Conservation (phyloP, 2,888 invertebrate species). For the Agrochola lychnidis region DNA sequence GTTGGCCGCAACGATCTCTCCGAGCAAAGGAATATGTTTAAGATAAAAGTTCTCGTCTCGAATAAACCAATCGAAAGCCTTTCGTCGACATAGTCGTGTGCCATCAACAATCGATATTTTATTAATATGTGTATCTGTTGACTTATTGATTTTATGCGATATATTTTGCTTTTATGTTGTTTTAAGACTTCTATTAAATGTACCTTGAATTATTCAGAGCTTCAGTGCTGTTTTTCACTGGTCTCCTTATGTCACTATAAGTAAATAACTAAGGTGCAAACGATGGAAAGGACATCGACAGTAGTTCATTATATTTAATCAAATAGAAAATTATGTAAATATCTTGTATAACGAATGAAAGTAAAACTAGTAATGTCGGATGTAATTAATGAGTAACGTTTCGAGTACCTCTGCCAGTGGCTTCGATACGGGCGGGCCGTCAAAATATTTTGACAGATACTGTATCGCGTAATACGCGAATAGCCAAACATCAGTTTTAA, state of each 20-base stretch:
- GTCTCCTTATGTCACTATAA: slow-evolving; percentile 23
- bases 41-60: slow-evolving; percentile 61
- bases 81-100: slow-evolving; percentile 54
- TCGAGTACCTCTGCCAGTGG: slow-evolving; percentile 80
- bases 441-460: slow-evolving; percentile 75
- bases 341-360: slow-evolving; percentile 87
- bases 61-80: slow-evolving; percentile 57
- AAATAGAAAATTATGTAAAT: slow-evolving; percentile 79
- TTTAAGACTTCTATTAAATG: slow-evolving; percentile 19
- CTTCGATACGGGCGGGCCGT: slow-evolving; percentile 67
- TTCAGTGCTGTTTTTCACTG: not conserved
- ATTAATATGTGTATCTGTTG: slow-evolving; percentile 48
- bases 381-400: slow-evolving; percentile 84
- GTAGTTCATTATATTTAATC: slow-evolving; percentile 64
- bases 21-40: slow-evolving; percentile 62
- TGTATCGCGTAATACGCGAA: slow-evolving; percentile 66
- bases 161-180: slow-evolving; percentile 26
- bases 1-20: slow-evolving; percentile 65
- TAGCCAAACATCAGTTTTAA: slow-evolving; percentile 51
- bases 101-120: slow-evolving; percentile 59
- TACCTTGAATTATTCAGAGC: slow-evolving; percentile 1
- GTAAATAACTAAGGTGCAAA: slow-evolving; percentile 28
- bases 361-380: slow-evolving; percentile 81
- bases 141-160: slow-evolving; percentile 36
- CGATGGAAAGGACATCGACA: slow-evolving; percentile 43